These are phyloP conservation scores for Borostomias antarcticus DNA, from an alignment of 2,797 vertebrate species.

Conservation along the genomic window DNA sequence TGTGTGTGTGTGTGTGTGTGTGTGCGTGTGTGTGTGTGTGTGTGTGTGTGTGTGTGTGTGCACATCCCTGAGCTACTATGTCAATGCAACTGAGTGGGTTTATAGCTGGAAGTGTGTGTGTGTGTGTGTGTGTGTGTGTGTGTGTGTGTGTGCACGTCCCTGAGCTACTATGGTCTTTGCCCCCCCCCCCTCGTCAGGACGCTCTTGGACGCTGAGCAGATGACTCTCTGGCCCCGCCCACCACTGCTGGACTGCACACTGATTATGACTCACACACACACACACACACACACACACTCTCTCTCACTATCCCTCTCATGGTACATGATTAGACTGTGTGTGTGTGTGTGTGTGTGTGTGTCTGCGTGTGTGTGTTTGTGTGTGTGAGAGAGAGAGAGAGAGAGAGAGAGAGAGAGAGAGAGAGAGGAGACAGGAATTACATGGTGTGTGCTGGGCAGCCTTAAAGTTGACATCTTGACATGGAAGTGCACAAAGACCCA, in stretches of 20 bases:
- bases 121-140: background rate
- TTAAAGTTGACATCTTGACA: slow-evolving; percentile 33
- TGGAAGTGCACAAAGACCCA: slow-evolving; percentile 16
- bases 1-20: slow-evolving; percentile 5
- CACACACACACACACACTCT: too few species aligned
- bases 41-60: background rate
- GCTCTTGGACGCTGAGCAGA: slow-evolving; percentile 14
- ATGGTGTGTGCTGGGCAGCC: slow-evolving; percentile 26
- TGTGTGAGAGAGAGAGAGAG: background rate
- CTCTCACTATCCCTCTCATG: background rate
- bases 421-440: background rate
- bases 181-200: slow-evolving; percentile 4
- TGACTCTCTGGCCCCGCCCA: slow-evolving; percentile 27
- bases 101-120: too few species aligned
- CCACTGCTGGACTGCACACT: slow-evolving; percentile 32
- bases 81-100: too few species aligned
- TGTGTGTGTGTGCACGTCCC: too few species aligned
- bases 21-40: slow-evolving; percentile 1
- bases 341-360: background rate
- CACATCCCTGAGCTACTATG: too few species aligned
- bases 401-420: background rate
- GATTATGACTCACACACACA: too few species aligned
- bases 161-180: too few species aligned
- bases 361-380: background rate
- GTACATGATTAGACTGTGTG: background rate